A percentile compares a stretch with the other conserved stretches of the same genome.
Evolutionary conservation across 2,113 vertebrate genomes (phyloP).

Genomic region (Spermophilus dauricus): DNA sequence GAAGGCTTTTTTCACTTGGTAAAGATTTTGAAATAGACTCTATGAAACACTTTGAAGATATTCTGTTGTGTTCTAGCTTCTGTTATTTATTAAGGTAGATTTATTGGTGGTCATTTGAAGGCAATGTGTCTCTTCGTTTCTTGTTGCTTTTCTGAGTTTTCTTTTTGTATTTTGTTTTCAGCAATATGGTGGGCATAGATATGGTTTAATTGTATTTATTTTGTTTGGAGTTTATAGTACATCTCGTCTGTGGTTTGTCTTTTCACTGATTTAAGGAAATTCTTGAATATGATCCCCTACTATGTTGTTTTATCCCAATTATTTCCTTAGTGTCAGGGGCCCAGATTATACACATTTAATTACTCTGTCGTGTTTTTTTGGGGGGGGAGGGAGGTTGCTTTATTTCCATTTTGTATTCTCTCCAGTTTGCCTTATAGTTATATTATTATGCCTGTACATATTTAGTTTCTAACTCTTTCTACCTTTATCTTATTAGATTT

Average conservation of each 20-base stretch:
- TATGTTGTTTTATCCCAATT: background rate
- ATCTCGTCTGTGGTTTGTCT: background rate
- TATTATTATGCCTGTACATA: background rate
- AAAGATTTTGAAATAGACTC: background rate
- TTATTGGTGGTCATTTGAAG: background rate
- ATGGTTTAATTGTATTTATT: background rate
- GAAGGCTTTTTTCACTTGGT: slow-evolving; percentile 6
- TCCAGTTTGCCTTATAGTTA: background rate
- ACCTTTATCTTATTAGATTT: background rate
- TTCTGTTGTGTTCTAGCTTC: slow-evolving; percentile 14
- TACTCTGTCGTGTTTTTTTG: background rate
- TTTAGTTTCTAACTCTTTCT: slow-evolving; percentile 10
- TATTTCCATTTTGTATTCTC: background rate
- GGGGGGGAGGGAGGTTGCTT: no score
- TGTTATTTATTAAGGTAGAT: background rate
- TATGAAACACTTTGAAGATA: background rate
- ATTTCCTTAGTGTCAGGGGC: background rate
- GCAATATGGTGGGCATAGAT: background rate
- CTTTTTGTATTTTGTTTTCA: background rate
- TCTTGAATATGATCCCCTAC: background rate
- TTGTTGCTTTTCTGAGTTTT: background rate
- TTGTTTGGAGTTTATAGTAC: background rate
- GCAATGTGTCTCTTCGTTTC: background rate
- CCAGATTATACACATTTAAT: background rate
- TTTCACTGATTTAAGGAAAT: slow-evolving; percentile 17